Evolutionary conservation across 64 coral and sea anemone genomes (phyloP).

Genomic region (Cladopsammia gracilis): DNA sequence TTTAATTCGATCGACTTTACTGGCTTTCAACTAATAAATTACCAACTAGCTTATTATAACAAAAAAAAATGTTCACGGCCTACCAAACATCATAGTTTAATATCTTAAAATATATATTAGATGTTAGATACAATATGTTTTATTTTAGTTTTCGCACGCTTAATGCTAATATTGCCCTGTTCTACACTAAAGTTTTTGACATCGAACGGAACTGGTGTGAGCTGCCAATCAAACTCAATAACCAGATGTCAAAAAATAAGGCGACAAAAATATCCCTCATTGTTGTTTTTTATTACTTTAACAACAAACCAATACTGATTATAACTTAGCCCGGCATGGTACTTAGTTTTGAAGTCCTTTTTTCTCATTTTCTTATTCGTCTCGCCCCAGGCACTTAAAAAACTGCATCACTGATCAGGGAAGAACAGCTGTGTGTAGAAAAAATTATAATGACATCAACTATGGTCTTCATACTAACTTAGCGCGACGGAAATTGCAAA

Average conservation of each 20-base stretch:
- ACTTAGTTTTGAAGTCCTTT: background rate
- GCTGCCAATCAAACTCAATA: background rate
- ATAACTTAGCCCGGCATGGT: background rate
- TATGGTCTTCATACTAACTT: background rate
- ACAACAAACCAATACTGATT: background rate
- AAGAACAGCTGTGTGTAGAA: background rate
- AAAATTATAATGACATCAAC: too few species aligned
- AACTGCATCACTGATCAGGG: background rate
- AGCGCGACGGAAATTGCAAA: background rate
- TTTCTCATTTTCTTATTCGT: background rate
- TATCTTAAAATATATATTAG: background rate
- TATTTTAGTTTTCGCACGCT: background rate
- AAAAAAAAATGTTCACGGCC: background rate
- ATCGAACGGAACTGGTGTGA: background rate
- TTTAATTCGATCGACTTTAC: background rate
- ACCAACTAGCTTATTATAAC: background rate
- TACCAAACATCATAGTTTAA: background rate
- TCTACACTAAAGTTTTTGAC: background rate
- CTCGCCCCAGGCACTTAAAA: background rate
- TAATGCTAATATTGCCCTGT: conserved; percentile 8
- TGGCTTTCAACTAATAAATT: background rate
- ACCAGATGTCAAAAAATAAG: background rate
- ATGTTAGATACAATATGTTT: background rate
- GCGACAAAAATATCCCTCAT: background rate
- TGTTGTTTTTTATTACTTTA: background rate